These are phyloP conservation scores for Microcebus tavaratra DNA, from an alignment of 2,113 vertebrate species.

Conservation along the genomic window DNA sequence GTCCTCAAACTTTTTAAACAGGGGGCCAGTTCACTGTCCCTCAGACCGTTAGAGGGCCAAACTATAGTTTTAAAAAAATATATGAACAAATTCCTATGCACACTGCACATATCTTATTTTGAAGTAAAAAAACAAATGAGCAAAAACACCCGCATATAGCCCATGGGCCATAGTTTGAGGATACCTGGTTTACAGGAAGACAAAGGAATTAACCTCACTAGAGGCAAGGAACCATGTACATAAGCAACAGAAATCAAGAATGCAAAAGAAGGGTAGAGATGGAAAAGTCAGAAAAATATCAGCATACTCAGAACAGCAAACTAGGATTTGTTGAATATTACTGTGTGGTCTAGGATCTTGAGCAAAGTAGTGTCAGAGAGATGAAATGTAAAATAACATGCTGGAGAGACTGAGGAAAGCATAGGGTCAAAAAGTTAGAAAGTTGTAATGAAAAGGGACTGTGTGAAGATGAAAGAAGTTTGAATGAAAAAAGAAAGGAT, in stretches of 20 bases:
- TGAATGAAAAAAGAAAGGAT: background rate
- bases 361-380: background rate
- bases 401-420: background rate
- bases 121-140: too few relatives aligned
- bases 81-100: too few relatives aligned
- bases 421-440: background rate
- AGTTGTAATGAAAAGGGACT: background rate
- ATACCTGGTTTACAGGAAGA: background rate
- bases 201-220: background rate
- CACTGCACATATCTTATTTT: too few relatives aligned
- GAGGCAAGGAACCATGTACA: background rate
- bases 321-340: background rate
- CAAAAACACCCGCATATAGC: too few relatives aligned
- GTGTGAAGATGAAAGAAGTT: background rate
- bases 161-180: too few relatives aligned
- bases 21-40: too few relatives aligned
- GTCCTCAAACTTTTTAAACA: too few relatives aligned
- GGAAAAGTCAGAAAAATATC: background rate
- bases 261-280: background rate
- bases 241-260: background rate
- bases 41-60: too few relatives aligned
- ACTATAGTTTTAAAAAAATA: too few relatives aligned
- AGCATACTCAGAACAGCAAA: background rate
- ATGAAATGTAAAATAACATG: background rate
- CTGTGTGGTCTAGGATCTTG: background rate